Percentiles rank a stretch among this genome's conserved stretches.
Evolutionary conservation across 1,140 invertebrate genomes (phyloP).

Genomic region (Drosophila asahinai): DNA sequence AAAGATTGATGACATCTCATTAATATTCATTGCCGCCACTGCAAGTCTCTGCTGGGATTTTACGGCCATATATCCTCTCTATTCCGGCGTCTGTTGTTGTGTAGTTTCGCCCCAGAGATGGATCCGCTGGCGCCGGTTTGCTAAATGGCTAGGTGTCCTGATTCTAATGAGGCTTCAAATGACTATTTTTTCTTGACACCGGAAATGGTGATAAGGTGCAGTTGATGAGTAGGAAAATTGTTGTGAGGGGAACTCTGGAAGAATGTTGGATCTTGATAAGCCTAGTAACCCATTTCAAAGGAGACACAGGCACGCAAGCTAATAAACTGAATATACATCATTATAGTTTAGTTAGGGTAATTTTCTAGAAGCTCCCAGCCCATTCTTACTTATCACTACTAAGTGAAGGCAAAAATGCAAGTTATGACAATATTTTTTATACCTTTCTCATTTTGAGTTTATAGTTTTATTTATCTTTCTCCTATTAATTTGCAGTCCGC

Average conservation of each 20-base stretch:
- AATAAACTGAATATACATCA: no score
- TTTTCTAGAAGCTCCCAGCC: no score
- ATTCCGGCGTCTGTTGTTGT: slow-evolving; percentile 49
- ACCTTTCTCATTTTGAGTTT: neutral
- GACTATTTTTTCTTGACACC: slow-evolving; percentile 30
- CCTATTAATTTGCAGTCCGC: neutral
- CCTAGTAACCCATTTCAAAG: neutral
- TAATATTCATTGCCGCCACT: slow-evolving; percentile 80
- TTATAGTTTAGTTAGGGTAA: no score
- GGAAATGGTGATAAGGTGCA: slow-evolving; percentile 15
- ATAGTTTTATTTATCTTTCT: neutral
- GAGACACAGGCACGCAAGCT: no score
- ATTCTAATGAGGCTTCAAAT: slow-evolving; percentile 77
- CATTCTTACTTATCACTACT: no score
- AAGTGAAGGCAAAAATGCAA: no score
- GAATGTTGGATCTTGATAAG: neutral
- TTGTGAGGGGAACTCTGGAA: slow-evolving; percentile 6
- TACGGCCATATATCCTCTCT: slow-evolving; percentile 69
- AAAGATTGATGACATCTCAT: slow-evolving; percentile 84
- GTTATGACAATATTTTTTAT: no score
- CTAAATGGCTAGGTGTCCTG: slow-evolving; percentile 33
- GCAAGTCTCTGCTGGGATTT: slow-evolving; percentile 72
- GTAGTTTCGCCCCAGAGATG: slow-evolving; percentile 16
- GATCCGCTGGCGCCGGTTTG: slow-evolving; percentile 14
- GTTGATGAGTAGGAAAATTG: slow-evolving; percentile 14